Base-by-base conservation (phyloP, 64 coral and sea anemone genomes). In the Montipora efflorescens region DNA sequence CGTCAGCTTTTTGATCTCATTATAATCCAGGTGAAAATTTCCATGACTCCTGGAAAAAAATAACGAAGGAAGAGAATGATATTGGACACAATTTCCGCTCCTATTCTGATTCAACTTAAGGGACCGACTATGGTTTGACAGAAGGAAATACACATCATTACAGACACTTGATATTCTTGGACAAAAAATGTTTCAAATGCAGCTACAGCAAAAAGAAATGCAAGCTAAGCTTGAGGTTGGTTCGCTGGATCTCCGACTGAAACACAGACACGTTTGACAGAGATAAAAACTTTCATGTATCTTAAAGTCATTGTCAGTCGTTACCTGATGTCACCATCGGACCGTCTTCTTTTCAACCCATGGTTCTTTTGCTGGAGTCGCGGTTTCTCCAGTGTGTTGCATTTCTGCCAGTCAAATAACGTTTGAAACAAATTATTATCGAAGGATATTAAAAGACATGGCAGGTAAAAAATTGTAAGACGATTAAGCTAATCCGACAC, bases 321-420 rank as follows among this genome's bases (percentile, higher is more conserved):
- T 36, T 36, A 36, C 36, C 23, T 83, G 61, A 83, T 83, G 59
- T 85, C 64, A 12, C 66, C 59, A 20, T 85, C 82, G 20, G 66
- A 71, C 20, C 62, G 18, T 51, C 79, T 81, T 61, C 79, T 81
- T 58, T 58, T 81, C 61, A 61, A 61, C 53, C 23, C 52, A 11
- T 3, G 20, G 21, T 22, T 59, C 11, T 61, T 85, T 5, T 13
- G 46, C 18, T 14, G 18, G 14, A n/a, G 44, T 47, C 21, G 3
- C 52, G 45, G 28, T 12, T 21, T 52, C 71, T 64, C 36, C 5
- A 46, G 8, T 5, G 59, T 22, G 1, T 43, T 78, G 22, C 72
- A 77, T 18, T 66, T 77, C 71, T 77, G 23, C 6, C 53, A 57
- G 53, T 3, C 25, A 45, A 23, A 20, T 22, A 78, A 55, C 11